Percentiles rank a stretch among this genome's conserved stretches.
phyloP scores from a whole-genome alignment of 1,140 invertebrate species.

The Drosophila tsacasi region DNA sequence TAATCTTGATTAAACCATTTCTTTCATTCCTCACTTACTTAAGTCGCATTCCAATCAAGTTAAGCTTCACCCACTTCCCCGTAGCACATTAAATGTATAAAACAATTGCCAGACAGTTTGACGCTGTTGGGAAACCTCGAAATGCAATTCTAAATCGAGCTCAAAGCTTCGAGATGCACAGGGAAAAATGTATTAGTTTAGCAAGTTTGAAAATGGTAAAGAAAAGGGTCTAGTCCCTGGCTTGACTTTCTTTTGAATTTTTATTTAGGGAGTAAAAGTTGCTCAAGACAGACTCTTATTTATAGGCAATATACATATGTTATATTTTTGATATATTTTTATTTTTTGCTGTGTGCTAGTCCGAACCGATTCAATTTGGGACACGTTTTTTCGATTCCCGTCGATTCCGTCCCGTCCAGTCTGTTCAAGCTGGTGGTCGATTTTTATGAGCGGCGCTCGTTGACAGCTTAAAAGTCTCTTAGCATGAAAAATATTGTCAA shows the following conservation, averaged over 20 bases:
- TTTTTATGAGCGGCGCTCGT: constrained; percentile 76
- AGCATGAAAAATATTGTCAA: constrained; percentile 81
- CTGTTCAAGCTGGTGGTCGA: constrained; percentile 66
- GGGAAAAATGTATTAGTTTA: background rate
- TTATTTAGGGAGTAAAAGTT: background rate
- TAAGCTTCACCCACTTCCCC: constrained; percentile 5
- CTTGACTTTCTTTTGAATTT: too few relatives aligned
- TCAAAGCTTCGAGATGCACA: constrained; percentile 1
- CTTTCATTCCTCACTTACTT: background rate
- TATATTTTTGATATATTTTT: background rate
- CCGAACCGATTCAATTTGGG: constrained; percentile 16
- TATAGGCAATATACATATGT: background rate
- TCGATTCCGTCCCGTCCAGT: constrained; percentile 29
- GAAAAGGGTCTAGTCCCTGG: background rate
- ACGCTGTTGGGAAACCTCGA: constrained; percentile 67
- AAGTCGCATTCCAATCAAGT: constrained; percentile 19
- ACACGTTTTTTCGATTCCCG: constrained; percentile 5
- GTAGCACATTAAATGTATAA: constrained; percentile 74
- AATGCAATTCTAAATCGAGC: constrained; percentile 19
- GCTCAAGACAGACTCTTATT: background rate
- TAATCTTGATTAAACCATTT: background rate
- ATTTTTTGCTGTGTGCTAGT: constrained; percentile 4
- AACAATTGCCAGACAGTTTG: constrained; percentile 80
- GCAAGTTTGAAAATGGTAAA: background rate
- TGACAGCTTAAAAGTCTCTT: constrained; percentile 83